Base-by-base conservation (phyloP, 2,888 invertebrate species). In the Drosophila suboccidentalis region DNA sequence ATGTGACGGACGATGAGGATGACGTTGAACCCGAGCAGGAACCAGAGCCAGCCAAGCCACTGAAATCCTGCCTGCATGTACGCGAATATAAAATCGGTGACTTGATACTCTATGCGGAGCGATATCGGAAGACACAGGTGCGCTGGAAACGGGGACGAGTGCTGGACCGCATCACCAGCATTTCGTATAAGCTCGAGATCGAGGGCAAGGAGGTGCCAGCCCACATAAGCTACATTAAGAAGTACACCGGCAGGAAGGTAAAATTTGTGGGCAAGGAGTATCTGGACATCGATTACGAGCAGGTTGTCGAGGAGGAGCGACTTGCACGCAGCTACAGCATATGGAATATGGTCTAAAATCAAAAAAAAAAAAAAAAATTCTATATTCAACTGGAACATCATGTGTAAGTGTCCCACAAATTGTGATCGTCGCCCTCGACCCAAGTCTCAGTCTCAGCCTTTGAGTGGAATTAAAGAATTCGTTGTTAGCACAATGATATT, bases 261-360 rank as follows among this genome's bases (percentile, higher is more conserved):
- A 91, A 90, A 38, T 92, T 92, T 50, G 91, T 92, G 17, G 91
- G 89, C 41, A 92, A 92, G 60, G 92, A 92, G 73, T 92, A 92
- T 78, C 80, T 92, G 63, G 92, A 92, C 76, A 92, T 92, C 19
- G 93, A 92, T 64, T 92, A 92, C 68, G 92, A 91, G 43, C 93
- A 92, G 70, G 89, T 92, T 57, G 91, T 90, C 57, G 91, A 91
- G 70, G 90, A 91, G 36, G 92, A 92, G 69, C 68, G 82, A 46
- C 86, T 91, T 61, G 90, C 85, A 71, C 90, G 89, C 57, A 87
- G 85, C 61, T 92, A 92, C 63, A 92, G 92, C 82, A 92, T 92
- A 88, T 92, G 92, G 92, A 92, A 92, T 79, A 89, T 91, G 88
- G 92, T 91, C 64, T 87, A 68, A 61, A 29, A 9, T 1, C 4